A percentile compares a stretch with the other conserved stretches of the same genome.
These are phyloP conservation scores for Drosophila carrolli DNA, from an alignment of 1,140 invertebrate species.

Conservation along the genomic window DNA sequence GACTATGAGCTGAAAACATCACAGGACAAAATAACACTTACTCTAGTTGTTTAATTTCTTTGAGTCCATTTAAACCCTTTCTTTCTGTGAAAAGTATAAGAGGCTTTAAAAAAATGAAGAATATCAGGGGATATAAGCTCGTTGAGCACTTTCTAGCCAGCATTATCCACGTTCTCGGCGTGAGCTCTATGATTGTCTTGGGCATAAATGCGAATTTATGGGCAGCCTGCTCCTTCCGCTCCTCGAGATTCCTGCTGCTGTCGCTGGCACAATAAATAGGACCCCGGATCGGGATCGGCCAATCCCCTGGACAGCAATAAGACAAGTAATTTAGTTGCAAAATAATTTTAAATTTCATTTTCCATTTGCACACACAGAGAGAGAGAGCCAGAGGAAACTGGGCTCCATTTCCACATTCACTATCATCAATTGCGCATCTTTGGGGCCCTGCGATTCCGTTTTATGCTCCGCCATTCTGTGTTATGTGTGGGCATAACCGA, in stretches of 20 bases:
- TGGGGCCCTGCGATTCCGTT: slow-evolving; percentile 56
- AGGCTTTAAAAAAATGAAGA: too few relatives aligned
- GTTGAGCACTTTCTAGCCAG: not conserved
- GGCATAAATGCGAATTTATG: slow-evolving; percentile 81
- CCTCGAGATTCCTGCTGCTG: slow-evolving; percentile 12
- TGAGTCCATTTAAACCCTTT: too few relatives aligned
- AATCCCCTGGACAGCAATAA: slow-evolving; percentile 80
- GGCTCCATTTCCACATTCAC: slow-evolving; percentile 41
- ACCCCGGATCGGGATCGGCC: slow-evolving; percentile 34
- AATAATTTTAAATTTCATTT: slow-evolving; percentile 83
- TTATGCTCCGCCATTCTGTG: slow-evolving; percentile 68
- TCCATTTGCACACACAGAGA: slow-evolving; percentile 62
- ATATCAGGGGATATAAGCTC: slow-evolving; percentile 4
- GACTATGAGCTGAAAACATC: too few relatives aligned
- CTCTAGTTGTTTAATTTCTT: too few relatives aligned
- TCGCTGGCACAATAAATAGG: slow-evolving; percentile 64
- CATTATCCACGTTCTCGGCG: not conserved
- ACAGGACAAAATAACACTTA: too few relatives aligned
- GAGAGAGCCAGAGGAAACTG: not conserved
- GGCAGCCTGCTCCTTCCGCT: slow-evolving; percentile 38
- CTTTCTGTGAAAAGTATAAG: too few relatives aligned
- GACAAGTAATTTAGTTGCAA: slow-evolving; percentile 82
- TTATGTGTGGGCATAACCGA: slow-evolving; percentile 56
- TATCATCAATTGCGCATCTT: slow-evolving; percentile 78
- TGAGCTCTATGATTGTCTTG: slow-evolving; percentile 72